Evolutionary conservation across 2,113 vertebrate genomes (phyloP).

Genomic region (Orcinus orca): DNA sequence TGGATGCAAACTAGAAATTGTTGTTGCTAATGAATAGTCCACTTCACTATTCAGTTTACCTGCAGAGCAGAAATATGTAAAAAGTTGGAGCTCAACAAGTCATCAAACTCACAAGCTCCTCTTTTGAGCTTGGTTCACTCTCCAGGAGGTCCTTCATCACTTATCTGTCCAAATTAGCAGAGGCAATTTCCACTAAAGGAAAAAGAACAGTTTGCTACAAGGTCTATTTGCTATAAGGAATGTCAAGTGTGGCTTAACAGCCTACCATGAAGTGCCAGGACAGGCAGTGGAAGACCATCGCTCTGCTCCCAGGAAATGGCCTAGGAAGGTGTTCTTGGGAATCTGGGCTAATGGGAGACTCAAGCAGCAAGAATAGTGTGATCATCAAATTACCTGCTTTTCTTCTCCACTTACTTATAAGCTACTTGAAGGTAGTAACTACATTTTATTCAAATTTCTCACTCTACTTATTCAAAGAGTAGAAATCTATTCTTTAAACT

Average conservation of each 20-base stretch:
- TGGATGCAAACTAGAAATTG: neutral
- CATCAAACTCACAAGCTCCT: neutral
- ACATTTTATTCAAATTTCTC: neutral
- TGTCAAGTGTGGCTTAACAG: neutral
- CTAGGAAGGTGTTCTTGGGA: neutral
- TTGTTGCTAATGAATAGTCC: neutral
- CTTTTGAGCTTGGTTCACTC: neutral
- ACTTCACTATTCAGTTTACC: neutral
- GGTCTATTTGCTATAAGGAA: neutral
- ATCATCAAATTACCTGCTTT: neutral
- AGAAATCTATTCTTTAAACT: conserved; percentile 25
- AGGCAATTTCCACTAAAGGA: neutral
- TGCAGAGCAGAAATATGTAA: neutral
- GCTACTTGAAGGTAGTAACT: neutral
- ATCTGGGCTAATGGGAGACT: neutral
- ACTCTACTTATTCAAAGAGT: neutral
- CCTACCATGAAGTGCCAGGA: neutral
- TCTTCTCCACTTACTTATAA: neutral
- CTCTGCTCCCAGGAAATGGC: neutral
- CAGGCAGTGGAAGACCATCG: fast-evolving
- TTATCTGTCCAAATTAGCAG: neutral
- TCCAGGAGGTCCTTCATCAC: neutral
- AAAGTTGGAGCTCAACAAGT: neutral
- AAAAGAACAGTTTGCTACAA: neutral
- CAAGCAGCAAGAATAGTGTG: neutral